Base-by-base conservation (phyloP, 1,140 invertebrate genomes). In the Monochamus saltuarius region DNA sequence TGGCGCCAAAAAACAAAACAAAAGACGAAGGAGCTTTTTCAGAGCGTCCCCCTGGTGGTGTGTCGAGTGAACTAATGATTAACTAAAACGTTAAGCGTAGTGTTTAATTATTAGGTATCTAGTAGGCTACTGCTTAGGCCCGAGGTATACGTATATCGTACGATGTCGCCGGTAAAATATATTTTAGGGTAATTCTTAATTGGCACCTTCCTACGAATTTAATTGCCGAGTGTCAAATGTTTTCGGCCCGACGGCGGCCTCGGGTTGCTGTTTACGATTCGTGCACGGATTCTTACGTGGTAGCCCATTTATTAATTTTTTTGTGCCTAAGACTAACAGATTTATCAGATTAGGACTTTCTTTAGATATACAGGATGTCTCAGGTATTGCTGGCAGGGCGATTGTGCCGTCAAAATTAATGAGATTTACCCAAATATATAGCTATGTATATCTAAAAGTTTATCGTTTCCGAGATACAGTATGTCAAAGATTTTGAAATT, bases 1-100 rank as follows among this genome's bases (percentile, higher is more conserved):
- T 72, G 72, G 72, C 72, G 72, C 70, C 70, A 72, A 64, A n/a
- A 72, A 72, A 73, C 60, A 63, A 66, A 73, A 66, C 59, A 67
- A 69, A 69, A 66, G 39, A 53, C 35, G 34, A 14, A 9, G 29
- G 40, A 47, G 35, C 17, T n/a, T 43, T 7, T n/a, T 13, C 17
- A 43, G 40, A 53, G 61, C 56, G 59, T 57, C 66, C 67, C 56
- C 59, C 66, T 62, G 61, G 64, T 65, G 68, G 67, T 72, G 60
- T 62, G 46, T 38, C 64, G 59, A 70, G 61, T 68, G 66, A 67
- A 68, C 65, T 70, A 70, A 70, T 72, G 56, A 65, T 71, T 67
- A 69, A 52, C 65, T 68, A 60, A 69, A 68, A 67, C 53, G 69
- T 72, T 66, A 68, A 65, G 63, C 39, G 60, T 56, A 68, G 70